Conservation (phyloP, 2,888 invertebrate species). For the Ectemnius lituratus region DNA sequence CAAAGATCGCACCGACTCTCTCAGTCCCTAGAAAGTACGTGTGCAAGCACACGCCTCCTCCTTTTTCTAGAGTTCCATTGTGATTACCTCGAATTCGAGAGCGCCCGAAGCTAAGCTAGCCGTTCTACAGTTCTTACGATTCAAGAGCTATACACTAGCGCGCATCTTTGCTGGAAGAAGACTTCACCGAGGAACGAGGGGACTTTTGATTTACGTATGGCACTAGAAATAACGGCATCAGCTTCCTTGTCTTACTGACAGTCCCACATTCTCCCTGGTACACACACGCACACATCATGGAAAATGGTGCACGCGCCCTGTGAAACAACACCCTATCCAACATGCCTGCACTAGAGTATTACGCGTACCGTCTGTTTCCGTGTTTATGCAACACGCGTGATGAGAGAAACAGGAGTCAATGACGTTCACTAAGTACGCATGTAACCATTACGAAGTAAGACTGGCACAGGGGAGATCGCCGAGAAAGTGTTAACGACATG, state of each 20-base stretch:
- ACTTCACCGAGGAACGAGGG: constrained; percentile 19
- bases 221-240: constrained; percentile 42
- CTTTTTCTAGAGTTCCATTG: no score
- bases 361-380: no score
- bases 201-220: constrained; percentile 59
- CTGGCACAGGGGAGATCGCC: background rate
- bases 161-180: constrained; percentile 15
- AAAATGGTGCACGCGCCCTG: no score
- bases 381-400: no score
- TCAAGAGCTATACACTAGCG: background rate
- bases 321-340: no score
- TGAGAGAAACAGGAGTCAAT: background rate
- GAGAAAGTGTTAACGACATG: background rate
- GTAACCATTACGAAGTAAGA: constrained; percentile 4
- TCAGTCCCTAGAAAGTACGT: no score
- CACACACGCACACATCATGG: no score
- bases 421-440: background rate
- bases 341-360: no score
- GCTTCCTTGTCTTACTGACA: constrained; percentile 9
- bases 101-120: constrained; percentile 2
- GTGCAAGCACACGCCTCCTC: no score
- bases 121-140: background rate
- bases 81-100: no score
- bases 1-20: no score
- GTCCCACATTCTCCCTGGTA: no score